Evolutionary conservation across 2,797 vertebrate species (phyloP).

Genomic region (Martes flavigula): DNA sequence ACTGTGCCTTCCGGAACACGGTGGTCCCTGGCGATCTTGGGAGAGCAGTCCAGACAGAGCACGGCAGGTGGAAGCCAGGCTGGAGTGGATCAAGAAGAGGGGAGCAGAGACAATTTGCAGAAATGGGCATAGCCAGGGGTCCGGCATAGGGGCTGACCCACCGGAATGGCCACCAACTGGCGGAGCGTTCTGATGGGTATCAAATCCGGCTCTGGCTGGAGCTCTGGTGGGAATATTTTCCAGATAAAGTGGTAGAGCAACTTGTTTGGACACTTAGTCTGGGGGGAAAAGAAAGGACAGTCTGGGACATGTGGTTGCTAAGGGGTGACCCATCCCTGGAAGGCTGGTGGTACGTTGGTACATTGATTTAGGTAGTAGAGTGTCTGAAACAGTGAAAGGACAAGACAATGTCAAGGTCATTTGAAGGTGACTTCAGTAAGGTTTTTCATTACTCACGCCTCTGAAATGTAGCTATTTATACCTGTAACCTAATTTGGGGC

Average conservation of each 20-base stretch:
- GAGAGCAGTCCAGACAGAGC: background rate
- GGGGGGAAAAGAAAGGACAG: background rate
- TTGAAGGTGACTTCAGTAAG: background rate
- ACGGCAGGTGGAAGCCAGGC: background rate
- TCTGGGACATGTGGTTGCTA: background rate
- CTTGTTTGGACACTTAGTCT: background rate
- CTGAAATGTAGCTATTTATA: background rate
- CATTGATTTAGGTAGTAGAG: background rate
- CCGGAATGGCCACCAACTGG: background rate
- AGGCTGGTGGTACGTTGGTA: background rate
- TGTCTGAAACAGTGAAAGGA: background rate
- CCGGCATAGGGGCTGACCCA: fast-evolving
- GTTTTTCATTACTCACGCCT: background rate
- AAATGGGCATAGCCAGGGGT: background rate
- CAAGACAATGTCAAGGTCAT: background rate
- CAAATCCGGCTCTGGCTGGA: background rate
- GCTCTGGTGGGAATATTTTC: background rate
- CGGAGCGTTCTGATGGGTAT: too few relatives aligned
- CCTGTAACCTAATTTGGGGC: background rate
- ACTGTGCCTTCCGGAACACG: background rate
- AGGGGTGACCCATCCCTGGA: background rate
- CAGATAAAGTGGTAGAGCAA: background rate
- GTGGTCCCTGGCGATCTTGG: background rate
- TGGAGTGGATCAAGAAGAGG: too few relatives aligned
- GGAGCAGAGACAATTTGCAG: background rate